A percentile compares a stretch with the other conserved stretches of the same genome.
These are phyloP conservation scores for Drosophila orosa DNA, from an alignment of 1,140 invertebrate species.

Conservation along the genomic window DNA sequence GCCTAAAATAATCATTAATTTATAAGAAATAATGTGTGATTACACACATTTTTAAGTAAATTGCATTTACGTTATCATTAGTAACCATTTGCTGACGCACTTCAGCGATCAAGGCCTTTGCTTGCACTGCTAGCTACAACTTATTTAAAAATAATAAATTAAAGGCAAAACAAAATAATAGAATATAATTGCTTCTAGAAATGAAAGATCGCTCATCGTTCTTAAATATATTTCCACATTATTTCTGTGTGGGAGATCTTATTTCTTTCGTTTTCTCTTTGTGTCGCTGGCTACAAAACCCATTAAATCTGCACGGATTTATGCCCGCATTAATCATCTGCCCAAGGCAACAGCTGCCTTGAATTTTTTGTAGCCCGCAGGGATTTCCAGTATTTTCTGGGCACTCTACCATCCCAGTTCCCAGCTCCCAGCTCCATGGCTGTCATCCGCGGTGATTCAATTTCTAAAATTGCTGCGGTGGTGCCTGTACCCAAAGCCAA, in stretches of 20 bases:
- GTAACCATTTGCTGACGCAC: not conserved
- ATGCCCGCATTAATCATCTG: constrained; percentile 55
- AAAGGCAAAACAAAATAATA: constrained; percentile 3
- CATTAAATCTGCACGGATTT: constrained; percentile 56
- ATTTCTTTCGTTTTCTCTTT: not conserved
- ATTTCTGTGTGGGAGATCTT: constrained; percentile 25
- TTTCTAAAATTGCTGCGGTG: constrained; percentile 66
- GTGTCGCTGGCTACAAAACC: constrained; percentile 22
- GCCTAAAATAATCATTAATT: not conserved
- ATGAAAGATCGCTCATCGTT: constrained; percentile 6
- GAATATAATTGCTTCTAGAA: constrained; percentile 16
- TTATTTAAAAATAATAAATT: not conserved
- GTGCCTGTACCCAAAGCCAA: constrained; percentile 41
- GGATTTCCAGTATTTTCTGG: constrained; percentile 44
- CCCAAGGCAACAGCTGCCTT: constrained; percentile 39
- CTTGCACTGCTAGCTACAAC: too few species aligned
- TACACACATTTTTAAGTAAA: not conserved
- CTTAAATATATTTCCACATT: constrained; percentile 11
- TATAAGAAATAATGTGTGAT: not conserved
- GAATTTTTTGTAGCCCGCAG: constrained; percentile 31
- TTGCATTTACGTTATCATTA: not conserved
- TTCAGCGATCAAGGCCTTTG: not conserved
- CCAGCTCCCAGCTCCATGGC: constrained; percentile 45
- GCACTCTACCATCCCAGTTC: constrained; percentile 3
- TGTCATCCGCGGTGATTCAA: constrained; percentile 58